Base-by-base conservation (phyloP, 1,140 invertebrate species). In the Eciton burchellii region DNA sequence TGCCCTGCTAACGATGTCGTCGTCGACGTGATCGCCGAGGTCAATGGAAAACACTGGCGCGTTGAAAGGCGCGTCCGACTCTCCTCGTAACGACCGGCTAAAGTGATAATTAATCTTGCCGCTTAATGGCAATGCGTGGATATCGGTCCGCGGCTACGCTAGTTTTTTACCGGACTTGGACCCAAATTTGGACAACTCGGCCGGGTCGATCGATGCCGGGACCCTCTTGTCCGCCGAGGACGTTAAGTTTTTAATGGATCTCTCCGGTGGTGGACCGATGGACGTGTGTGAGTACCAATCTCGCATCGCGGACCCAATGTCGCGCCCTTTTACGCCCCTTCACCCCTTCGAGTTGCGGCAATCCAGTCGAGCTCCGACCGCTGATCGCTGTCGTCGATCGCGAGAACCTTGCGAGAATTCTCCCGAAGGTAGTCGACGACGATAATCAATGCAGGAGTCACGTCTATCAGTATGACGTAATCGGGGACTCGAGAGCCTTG, bases 201-300 rank as follows among this genome's bases (percentile, higher is more conserved):
- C 56, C 35, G 29, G n/a, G 19, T n/a, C 16, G 47, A 45, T 57
- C 45, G n/a, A 5, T 72, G 54, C 19, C 26, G 52, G 26, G 41
- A 81, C 41, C 29, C 45, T 60, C 59, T 29, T 45, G 70, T 70
- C 76, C 12, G 56, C 24, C 35, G 72, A 35, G 71, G 21, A 43
- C 59, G 52, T 82, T 19, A 74, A 82, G 62, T 82, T 82, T n/a
- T 82, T 74, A 82, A 82, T 82, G 71, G 60, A 66, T 82, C 60
- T 77, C 41, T 21, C 19, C 26, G 41, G 43, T n/a, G 35, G 60
- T 70, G 45, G 19, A 45, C 5, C 63, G 47, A 59, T 26, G 24
- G 11, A 57, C 24, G 1, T 19, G 11, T 8, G 56, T 24, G 41
- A 62, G 43, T 24, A 1, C 1, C 45, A 8, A 60, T 35, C 35